Evolutionary conservation across 2,797 vertebrate species (phyloP).

Genomic region (Hydrolagus colliei): DNA sequence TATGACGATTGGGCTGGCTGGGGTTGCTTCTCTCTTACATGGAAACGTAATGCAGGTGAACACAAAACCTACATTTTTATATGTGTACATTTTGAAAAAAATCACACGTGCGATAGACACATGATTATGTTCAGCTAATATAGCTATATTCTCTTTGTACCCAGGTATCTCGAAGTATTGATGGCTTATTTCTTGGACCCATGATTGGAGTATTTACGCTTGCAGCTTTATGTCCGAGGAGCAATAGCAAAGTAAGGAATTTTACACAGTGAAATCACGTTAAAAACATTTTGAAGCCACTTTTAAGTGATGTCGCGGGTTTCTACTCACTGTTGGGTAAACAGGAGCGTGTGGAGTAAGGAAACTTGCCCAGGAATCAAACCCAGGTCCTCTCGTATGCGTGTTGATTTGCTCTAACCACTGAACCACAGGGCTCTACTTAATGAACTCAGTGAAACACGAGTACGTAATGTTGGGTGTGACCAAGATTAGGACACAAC

Average conservation of each 20-base stretch:
- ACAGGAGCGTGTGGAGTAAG: too few relatives aligned
- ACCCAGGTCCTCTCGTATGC: too few relatives aligned
- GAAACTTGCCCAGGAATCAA: too few relatives aligned
- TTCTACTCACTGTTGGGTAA: too few relatives aligned
- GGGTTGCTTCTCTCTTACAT: neutral
- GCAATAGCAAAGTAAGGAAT: neutral
- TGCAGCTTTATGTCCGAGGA: neutral
- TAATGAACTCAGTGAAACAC: too few relatives aligned
- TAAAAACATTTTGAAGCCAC: neutral
- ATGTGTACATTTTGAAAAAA: neutral
- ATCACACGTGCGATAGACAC: neutral
- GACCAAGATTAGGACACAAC: too few relatives aligned
- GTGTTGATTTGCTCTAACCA: too few relatives aligned
- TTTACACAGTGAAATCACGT: too few relatives aligned
- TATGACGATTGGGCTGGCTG: neutral
- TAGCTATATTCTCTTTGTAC: neutral
- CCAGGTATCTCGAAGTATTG: slow-evolving; percentile 18
- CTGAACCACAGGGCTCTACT: too few relatives aligned
- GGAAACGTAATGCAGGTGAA: slow-evolving; percentile 27
- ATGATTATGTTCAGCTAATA: neutral
- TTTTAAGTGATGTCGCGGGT: neutral
- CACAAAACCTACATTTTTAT: neutral
- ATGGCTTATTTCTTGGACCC: slow-evolving; percentile 14
- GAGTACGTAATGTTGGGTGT: too few relatives aligned
- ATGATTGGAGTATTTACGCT: slow-evolving; percentile 1